These are phyloP conservation scores for Archocentrus centrarchus DNA, from an alignment of 2,113 vertebrate species.

Conservation along the genomic window DNA sequence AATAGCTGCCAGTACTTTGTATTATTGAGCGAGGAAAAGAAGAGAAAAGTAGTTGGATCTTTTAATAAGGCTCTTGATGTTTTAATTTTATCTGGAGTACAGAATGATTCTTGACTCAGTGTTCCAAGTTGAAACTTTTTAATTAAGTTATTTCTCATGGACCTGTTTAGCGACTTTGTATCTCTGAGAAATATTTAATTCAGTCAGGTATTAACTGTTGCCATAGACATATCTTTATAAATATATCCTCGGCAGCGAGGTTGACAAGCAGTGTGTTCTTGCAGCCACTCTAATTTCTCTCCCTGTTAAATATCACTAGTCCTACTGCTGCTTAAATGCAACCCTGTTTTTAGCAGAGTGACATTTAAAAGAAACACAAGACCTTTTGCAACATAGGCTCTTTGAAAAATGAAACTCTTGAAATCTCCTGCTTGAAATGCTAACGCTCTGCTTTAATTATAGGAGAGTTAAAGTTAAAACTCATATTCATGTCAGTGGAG, in stretches of 20 bases:
- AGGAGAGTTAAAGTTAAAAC: slow-evolving; percentile 68
- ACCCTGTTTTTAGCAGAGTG: slow-evolving; percentile 88
- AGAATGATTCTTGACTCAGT: slow-evolving; percentile 23
- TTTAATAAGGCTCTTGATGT: neutral
- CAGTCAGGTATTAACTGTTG: slow-evolving; percentile 53
- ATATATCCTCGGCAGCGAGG: slow-evolving; percentile 83
- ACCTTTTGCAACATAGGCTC: slow-evolving; percentile 84
- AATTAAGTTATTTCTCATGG: slow-evolving; percentile 47
- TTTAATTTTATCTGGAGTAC: slow-evolving; percentile 29
- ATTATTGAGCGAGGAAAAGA: neutral
- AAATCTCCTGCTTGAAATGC: slow-evolving; percentile 49
- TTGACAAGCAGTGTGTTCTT: slow-evolving; percentile 83
- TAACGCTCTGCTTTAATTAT: slow-evolving; percentile 70
- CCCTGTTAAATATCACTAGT: slow-evolving; percentile 89
- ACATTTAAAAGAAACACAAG: slow-evolving; percentile 92
- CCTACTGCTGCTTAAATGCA: slow-evolving; percentile 81
- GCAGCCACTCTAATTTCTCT: slow-evolving; percentile 84
- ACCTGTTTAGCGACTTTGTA: slow-evolving; percentile 24
- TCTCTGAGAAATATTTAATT: slow-evolving; percentile 30
- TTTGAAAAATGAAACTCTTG: slow-evolving; percentile 54
- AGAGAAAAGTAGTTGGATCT: neutral
- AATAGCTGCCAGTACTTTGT: neutral
- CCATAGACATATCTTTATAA: slow-evolving; percentile 77
- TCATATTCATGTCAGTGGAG: slow-evolving; percentile 63
- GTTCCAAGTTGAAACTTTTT: slow-evolving; percentile 49